Evolutionary conservation across 2,113 vertebrate species (phyloP).

Genomic region (Pao palembangensis): DNA sequence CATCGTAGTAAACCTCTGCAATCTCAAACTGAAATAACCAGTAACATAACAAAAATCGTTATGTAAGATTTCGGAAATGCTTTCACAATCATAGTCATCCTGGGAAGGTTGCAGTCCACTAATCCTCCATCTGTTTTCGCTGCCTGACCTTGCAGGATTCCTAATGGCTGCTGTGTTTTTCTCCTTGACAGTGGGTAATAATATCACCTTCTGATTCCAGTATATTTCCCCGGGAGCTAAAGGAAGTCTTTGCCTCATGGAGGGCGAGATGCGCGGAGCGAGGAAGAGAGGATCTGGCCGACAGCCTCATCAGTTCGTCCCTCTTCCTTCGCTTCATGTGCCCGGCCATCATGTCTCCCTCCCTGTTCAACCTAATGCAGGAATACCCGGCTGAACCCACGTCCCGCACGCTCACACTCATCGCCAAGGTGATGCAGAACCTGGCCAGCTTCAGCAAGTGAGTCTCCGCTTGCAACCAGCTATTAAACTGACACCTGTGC

Average conservation of each 20-base stretch:
- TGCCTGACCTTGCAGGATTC: constrained; percentile 5
- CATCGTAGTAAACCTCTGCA: no score
- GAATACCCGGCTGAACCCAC: constrained; percentile 95
- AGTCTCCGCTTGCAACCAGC: constrained; percentile 61
- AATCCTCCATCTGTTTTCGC: constrained; percentile 8
- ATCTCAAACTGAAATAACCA: not conserved
- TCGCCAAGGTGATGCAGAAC: constrained; percentile 99
- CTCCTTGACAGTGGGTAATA: constrained; percentile 12
- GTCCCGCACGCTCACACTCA: constrained; percentile 93
- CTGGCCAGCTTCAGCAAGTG: constrained; percentile 98
- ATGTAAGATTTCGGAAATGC: not conserved
- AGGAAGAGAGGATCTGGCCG: constrained; percentile 92
- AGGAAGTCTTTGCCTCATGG: constrained; percentile 97
- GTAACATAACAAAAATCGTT: not conserved
- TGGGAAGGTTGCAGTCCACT: not conserved
- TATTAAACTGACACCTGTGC: not conserved
- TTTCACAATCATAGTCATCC: not conserved
- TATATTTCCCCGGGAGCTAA: constrained; percentile 95
- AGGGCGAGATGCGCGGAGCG: constrained; percentile 90
- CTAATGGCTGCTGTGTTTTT: not conserved
- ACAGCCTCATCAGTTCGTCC: constrained; percentile 93
- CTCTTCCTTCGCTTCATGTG: constrained; percentile 95
- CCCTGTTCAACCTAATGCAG: constrained; percentile 94
- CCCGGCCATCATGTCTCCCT: constrained; percentile 94
- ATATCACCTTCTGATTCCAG: constrained; percentile 66